Percentiles rank a stretch among this genome's conserved stretches.
phyloP scores from a whole-genome alignment of 1,140 invertebrate genomes.

The Elysia chlorotica region DNA sequence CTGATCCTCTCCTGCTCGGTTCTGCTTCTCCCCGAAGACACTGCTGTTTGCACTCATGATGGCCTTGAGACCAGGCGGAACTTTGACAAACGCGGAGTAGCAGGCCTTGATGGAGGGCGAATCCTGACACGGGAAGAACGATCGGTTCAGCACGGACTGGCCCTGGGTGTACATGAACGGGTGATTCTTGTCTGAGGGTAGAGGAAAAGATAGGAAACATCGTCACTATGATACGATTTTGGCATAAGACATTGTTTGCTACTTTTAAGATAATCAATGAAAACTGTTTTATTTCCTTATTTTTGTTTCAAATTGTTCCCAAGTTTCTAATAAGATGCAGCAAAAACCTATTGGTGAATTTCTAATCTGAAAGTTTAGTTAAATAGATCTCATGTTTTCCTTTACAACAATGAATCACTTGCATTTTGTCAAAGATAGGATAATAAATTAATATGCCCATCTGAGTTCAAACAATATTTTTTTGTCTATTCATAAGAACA shows the following conservation, averaged over 20 bases:
- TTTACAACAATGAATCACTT: too few species aligned
- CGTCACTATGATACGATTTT: neutral
- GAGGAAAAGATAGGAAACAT: neutral
- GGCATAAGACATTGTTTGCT: too few species aligned
- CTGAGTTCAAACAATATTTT: too few species aligned
- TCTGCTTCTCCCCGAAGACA: conserved; percentile 24
- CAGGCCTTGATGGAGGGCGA: conserved; percentile 86
- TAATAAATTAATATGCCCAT: too few species aligned
- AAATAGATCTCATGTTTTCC: neutral
- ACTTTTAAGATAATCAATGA: too few species aligned
- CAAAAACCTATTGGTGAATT: neutral
- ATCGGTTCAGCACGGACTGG: conserved; percentile 76
- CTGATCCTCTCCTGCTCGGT: conserved; percentile 71
- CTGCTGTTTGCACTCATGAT: conserved; percentile 81
- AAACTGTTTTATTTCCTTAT: too few species aligned
- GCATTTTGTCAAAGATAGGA: too few species aligned
- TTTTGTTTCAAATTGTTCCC: neutral
- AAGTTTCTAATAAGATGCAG: neutral
- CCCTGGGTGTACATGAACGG: conserved; percentile 92
- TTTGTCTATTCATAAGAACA: too few species aligned
- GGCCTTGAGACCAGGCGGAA: conserved; percentile 68
- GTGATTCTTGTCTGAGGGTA: conserved; percentile 73
- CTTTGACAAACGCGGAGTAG: conserved; percentile 77
- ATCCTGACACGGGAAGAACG: conserved; percentile 84
- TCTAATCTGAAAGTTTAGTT: neutral